Percentiles rank a stretch among this genome's conserved stretches.
Evolutionary conservation across 2,888 invertebrate genomes (phyloP).

Genomic region (Perithous albicinctus): DNA sequence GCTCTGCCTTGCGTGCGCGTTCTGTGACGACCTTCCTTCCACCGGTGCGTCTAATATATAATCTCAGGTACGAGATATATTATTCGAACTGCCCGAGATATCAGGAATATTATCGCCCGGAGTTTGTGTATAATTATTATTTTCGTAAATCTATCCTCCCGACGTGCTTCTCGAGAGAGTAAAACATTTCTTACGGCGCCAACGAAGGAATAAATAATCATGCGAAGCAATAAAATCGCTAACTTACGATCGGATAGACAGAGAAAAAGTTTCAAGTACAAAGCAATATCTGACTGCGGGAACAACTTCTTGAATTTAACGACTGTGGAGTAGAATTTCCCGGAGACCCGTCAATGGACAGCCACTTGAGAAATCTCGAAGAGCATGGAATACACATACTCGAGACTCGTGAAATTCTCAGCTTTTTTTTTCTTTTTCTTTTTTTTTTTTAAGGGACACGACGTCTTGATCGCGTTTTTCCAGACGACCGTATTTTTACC

Average conservation of each 20-base stretch:
- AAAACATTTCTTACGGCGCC: constrained; percentile 1
- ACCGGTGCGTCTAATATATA: constrained; percentile 42
- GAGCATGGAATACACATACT: not conserved
- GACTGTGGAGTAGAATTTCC: constrained; percentile 43
- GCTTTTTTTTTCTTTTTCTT: constrained; percentile 19
- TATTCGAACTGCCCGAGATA: not conserved
- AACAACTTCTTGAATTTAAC: constrained; percentile 52
- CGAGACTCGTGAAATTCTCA: constrained; percentile 29
- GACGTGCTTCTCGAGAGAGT: not conserved
- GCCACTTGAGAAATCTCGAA: constrained; percentile 51
- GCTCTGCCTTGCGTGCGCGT: constrained; percentile 66
- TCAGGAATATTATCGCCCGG: constrained; percentile 3
- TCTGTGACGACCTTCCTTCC: constrained; percentile 55
- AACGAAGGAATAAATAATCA: constrained; percentile 39
- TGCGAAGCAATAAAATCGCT: constrained; percentile 49
- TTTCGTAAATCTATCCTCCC: constrained; percentile 6
- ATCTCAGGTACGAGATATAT: constrained; percentile 56
- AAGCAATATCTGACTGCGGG: not conserved
- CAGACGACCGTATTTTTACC: constrained; percentile 12
- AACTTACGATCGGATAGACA: constrained; percentile 39
- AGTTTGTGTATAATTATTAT: constrained; percentile 4
- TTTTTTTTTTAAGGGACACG: constrained; percentile 11
- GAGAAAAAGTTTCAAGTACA: constrained; percentile 10
- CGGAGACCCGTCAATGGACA: not conserved
- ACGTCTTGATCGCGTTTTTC: constrained; percentile 17